A percentile compares a stretch with the other conserved stretches of the same genome.
phyloP scores from a whole-genome alignment of 2,888 invertebrate genomes.

The Octonoba sinensis region DNA sequence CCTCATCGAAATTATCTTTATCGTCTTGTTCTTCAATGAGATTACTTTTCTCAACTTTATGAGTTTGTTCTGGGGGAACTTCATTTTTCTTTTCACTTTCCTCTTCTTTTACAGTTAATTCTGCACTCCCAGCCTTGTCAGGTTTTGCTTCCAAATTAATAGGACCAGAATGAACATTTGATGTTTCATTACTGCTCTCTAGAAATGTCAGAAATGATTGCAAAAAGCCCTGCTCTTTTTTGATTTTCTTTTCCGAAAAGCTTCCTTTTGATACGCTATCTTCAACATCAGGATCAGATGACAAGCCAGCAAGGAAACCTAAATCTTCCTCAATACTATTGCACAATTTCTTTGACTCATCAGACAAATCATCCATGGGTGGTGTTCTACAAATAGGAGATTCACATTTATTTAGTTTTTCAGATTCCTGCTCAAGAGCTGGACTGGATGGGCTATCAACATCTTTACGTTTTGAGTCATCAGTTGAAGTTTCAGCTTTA shows the following conservation, averaged over 20 bases:
- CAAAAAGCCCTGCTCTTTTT: constrained; percentile 58
- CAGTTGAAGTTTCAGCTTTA: constrained; percentile 12
- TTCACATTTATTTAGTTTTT: constrained; percentile 26
- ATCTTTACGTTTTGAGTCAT: constrained; percentile 13
- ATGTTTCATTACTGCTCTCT: constrained; percentile 58
- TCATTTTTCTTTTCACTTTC: constrained; percentile 17
- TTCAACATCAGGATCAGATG: constrained; percentile 57
- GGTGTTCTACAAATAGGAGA: constrained; percentile 46
- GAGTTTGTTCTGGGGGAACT: not conserved
- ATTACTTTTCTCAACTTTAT: constrained; percentile 32
- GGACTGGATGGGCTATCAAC: not conserved
- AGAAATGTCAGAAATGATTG: constrained; percentile 64
- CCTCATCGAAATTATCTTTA: constrained; percentile 61
- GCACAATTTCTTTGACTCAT: constrained; percentile 60
- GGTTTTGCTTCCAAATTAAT: constrained; percentile 22
- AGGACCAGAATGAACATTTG: constrained; percentile 21
- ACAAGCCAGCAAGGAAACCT: constrained; percentile 61
- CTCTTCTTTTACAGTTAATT: constrained; percentile 8
- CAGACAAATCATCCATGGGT: constrained; percentile 57
- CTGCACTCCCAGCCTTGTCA: constrained; percentile 13
- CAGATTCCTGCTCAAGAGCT: constrained; percentile 11
- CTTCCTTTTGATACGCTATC: constrained; percentile 57
- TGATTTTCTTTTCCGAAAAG: constrained; percentile 48
- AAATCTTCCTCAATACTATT: constrained; percentile 64
- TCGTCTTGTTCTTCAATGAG: constrained; percentile 35